Evolutionary conservation across 2,113 vertebrate species (phyloP).

Genomic region (Labeo catla): DNA sequence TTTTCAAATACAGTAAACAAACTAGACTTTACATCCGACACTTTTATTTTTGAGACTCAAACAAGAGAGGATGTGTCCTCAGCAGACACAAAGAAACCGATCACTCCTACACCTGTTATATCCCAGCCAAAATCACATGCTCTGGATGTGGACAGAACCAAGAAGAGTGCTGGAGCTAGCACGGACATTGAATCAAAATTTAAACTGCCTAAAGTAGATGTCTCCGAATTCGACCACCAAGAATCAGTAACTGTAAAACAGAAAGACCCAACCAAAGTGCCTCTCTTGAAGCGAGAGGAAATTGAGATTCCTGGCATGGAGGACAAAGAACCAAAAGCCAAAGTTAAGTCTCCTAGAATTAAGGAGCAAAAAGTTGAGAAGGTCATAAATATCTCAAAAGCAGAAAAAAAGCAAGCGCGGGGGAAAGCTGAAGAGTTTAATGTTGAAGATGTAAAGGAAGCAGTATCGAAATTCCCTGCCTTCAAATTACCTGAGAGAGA

Average conservation of each 20-base stretch:
- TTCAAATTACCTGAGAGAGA: constrained; percentile 76
- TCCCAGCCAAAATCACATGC: constrained; percentile 43
- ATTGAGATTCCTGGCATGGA: constrained; percentile 81
- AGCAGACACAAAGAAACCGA: constrained; percentile 38
- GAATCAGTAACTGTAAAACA: constrained; percentile 58
- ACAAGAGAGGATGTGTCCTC: constrained; percentile 18
- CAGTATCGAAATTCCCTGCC: constrained; percentile 76
- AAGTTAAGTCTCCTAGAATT: constrained; percentile 45
- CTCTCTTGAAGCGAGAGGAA: constrained; percentile 78
- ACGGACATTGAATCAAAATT: constrained; percentile 48
- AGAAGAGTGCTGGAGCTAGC: neutral
- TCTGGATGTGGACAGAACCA: constrained; percentile 44
- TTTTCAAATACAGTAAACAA: constrained; percentile 47
- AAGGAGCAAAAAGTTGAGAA: constrained; percentile 63
- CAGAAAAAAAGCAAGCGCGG: constrained; percentile 59
- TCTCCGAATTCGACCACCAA: constrained; percentile 56
- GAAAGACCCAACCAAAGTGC: constrained; percentile 51
- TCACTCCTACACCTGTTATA: constrained; percentile 38
- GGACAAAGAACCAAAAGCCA: constrained; percentile 56
- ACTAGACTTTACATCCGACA: constrained; percentile 50
- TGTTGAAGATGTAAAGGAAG: constrained; percentile 75
- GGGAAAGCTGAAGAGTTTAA: constrained; percentile 70
- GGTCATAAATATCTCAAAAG: constrained; percentile 37
- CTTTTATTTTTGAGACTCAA: constrained; percentile 6
- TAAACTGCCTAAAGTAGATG: constrained; percentile 67